These are phyloP conservation scores for Stylophora pistillata DNA, from an alignment of 64 coral and sea anemone species.

Conservation along the genomic window DNA sequence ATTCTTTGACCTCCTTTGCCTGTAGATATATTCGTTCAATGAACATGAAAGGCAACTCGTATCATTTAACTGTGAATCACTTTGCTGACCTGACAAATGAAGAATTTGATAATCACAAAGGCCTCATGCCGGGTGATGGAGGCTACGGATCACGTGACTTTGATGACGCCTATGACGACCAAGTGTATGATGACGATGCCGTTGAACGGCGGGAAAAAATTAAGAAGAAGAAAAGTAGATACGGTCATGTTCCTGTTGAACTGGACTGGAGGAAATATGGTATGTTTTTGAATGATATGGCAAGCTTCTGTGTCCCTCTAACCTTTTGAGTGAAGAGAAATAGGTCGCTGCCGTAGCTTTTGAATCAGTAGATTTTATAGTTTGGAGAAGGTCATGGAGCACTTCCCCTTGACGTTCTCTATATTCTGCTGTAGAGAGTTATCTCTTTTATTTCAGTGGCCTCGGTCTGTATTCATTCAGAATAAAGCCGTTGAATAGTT, in stretches of 20 bases:
- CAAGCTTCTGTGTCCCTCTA: no score
- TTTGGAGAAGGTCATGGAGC: no score
- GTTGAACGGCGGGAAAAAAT: slow-evolving; percentile 5
- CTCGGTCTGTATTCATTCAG: no score
- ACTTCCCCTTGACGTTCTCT: no score
- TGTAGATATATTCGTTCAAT: slow-evolving; percentile 66
- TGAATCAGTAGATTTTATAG: no score
- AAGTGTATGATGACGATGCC: neutral
- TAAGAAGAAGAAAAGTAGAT: slow-evolving; percentile 14
- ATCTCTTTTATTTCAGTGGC: no score
- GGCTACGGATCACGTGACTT: slow-evolving; percentile 29
- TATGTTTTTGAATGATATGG: neutral
- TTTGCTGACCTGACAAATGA: slow-evolving; percentile 74
- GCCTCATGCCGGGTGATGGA: slow-evolving; percentile 43
- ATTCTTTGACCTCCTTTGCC: neutral
- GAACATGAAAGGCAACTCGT: slow-evolving; percentile 60
- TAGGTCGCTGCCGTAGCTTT: no score
- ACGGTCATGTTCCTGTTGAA: slow-evolving; percentile 36
- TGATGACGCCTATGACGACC: slow-evolving; percentile 4
- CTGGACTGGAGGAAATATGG: slow-evolving; percentile 71
- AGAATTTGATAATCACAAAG: slow-evolving; percentile 67
- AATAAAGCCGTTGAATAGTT: no score
- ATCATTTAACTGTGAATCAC: slow-evolving; percentile 62
- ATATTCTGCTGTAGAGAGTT: no score
- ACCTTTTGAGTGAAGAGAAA: no score